These are phyloP conservation scores for Venturia canescens DNA, from an alignment of 1,140 invertebrate genomes.

Conservation along the genomic window DNA sequence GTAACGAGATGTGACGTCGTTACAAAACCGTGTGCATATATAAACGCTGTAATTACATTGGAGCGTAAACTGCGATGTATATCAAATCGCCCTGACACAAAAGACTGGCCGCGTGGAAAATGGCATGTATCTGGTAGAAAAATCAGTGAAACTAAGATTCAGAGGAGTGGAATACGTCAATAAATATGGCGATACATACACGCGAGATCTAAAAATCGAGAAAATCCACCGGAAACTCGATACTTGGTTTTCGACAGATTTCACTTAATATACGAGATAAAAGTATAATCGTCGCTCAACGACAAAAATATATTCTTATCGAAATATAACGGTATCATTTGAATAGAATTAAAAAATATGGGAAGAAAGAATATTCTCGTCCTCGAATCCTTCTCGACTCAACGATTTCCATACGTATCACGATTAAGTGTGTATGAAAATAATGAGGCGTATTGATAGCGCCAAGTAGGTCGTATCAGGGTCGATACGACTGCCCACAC, in stretches of 20 bases:
- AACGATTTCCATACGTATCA: conserved; percentile 23
- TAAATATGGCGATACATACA: background rate
- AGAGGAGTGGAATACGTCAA: background rate
- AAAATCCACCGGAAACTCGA: background rate
- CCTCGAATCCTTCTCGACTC: conserved; percentile 5
- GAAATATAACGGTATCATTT: conserved; percentile 21
- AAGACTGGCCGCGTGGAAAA: conserved; percentile 49
- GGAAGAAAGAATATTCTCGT: conserved; percentile 6
- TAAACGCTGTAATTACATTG: background rate
- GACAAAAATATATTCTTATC: conserved; percentile 18
- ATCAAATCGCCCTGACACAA: conserved; percentile 42
- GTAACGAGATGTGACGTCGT: background rate
- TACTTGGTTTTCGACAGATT: too few species aligned
- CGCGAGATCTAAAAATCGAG: conserved; percentile 4
- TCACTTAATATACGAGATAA: background rate
- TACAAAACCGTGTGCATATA: background rate
- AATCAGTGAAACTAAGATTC: conserved; percentile 49
- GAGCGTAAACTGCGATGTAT: conserved; percentile 13
- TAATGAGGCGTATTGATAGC: conserved; percentile 28
- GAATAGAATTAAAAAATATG: conserved; percentile 29
- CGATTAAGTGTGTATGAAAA: conserved; percentile 15
- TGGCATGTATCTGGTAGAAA: conserved; percentile 48
- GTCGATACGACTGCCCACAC: conserved; percentile 36
- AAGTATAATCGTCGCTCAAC: conserved; percentile 3
- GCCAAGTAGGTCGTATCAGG: conserved; percentile 32